A percentile compares a stretch with the other conserved stretches of the same genome.
phyloP scores from a whole-genome alignment of 1,140 invertebrate genomes.

The Drosophila willistoni region DNA sequence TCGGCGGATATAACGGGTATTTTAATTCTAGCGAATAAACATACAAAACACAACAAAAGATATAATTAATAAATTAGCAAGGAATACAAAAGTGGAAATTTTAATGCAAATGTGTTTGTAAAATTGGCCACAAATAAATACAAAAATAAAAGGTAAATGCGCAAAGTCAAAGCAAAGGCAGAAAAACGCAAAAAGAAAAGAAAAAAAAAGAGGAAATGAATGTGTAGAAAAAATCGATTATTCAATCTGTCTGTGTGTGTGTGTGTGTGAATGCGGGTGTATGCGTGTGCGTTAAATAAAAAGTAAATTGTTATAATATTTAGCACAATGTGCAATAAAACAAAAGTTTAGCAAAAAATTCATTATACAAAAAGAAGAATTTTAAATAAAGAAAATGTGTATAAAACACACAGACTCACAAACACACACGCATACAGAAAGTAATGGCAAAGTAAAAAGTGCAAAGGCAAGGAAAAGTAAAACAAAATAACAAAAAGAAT shows the following conservation, averaged over 20 bases:
- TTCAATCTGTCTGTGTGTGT: conserved; percentile 67
- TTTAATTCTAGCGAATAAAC: conserved; percentile 61
- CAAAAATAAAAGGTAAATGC: conserved; percentile 63
- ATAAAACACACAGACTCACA: conserved; percentile 36
- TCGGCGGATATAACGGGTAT: conserved; percentile 77
- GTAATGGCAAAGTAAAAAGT: conserved; percentile 53
- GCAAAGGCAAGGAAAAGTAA: conserved; percentile 35
- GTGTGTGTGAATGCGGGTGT: conserved; percentile 33
- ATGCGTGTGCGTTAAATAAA: conserved; percentile 31
- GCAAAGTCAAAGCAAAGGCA: conserved; percentile 23
- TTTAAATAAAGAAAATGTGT: conserved; percentile 36
- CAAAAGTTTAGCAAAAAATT: conserved; percentile 48
- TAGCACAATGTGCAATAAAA: conserved; percentile 50
- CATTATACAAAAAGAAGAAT: conserved; percentile 55
- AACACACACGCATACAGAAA: conserved; percentile 24
- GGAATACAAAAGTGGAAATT: conserved; percentile 55
- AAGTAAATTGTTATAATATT: conserved; percentile 31
- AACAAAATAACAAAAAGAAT: conserved; percentile 43
- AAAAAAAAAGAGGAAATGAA: conserved; percentile 26
- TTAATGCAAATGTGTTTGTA: conserved; percentile 65
- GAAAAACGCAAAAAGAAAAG: conserved; percentile 41
- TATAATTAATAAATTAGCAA: conserved; percentile 18
- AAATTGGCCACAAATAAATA: conserved; percentile 55
- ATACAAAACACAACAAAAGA: conserved; percentile 11
- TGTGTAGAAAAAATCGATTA: conserved; percentile 62